Evolutionary conservation across 2,888 invertebrate genomes (phyloP), one percentile per base, ranked within the genome.

Genomic region (Zygothrica quintamaculata): DNA sequence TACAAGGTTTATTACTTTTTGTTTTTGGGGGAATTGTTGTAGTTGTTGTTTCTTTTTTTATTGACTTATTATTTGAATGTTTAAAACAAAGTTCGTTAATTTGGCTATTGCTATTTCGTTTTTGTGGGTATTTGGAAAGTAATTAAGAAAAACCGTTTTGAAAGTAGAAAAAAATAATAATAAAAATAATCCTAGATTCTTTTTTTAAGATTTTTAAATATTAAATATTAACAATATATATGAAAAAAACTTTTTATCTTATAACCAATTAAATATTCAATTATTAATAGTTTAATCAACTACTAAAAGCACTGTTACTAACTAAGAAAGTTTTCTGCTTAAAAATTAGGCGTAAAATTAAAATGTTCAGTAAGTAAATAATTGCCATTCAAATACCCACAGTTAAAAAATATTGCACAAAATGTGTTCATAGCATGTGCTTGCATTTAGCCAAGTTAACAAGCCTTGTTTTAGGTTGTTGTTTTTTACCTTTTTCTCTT

Each of bases 1-100:
- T 80, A 80, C 80, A 80, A 78, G 81, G 80, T 74, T 76, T 61
- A 66, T 67, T 60, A 46, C 22, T 12, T 48, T 31, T 16, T 46
- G 42, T 31, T 3, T 7, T 29, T 1, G 29, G 43, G 65, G 52
- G 53, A 31, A 58, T 68, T n/a, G n/a, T n/a, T n/a, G n/a, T n/a
- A n/a, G n/a, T n/a, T n/a, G n/a, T n/a, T n/a, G n/a, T n/a, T n/a
- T n/a, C n/a, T n/a, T n/a, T 72, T 56, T 68, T 65, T 59, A 72
- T 71, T 62, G 73, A 61, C 64, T 69, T 22, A 22, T 22, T 61
- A 42, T 43, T 34, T 62, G 55, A 64, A 62, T 72, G 64, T 25
- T 26, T 16, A 59, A 58, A 84, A 77, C 84, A 84, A 71, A 64
- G 44, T 44, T 68, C 55, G 60, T 81, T 66, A 43, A 66, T 68